These are phyloP conservation scores for Sander vitreus DNA, from an alignment of 2,113 vertebrate species.

Conservation along the genomic window DNA sequence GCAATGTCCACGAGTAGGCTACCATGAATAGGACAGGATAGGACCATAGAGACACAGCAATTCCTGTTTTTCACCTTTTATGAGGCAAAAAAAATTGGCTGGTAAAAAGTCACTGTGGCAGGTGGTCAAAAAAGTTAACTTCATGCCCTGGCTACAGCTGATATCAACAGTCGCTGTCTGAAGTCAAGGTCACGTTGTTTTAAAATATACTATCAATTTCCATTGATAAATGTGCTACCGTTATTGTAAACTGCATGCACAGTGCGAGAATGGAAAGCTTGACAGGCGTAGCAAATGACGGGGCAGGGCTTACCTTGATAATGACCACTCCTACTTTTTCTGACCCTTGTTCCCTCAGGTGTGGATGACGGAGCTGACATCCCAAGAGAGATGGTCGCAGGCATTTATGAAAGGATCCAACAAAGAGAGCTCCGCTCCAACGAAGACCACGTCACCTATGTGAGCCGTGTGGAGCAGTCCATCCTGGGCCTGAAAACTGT, in stretches of 20 bases:
- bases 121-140: too few species aligned
- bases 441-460: constrained; percentile 97
- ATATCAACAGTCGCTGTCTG: neutral
- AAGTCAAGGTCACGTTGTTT: neutral
- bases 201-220: neutral
- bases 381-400: constrained; percentile 95
- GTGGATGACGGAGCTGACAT: constrained; percentile 98
- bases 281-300: neutral
- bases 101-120: too few species aligned
- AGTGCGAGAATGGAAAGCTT: neutral
- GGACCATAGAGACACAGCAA: too few species aligned
- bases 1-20: too few species aligned
- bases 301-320: neutral
- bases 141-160: neutral
- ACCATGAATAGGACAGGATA: too few species aligned
- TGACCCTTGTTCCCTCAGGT: constrained; percentile 81
- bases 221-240: neutral
- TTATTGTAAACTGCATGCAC: neutral
- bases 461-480: constrained; percentile 98
- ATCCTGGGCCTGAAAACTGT: constrained; percentile 99
- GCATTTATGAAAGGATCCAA: constrained; percentile 98
- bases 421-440: constrained; percentile 97
- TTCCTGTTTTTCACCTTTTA: too few species aligned
- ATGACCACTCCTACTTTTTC: neutral
- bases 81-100: too few species aligned